phyloP scores from a whole-genome alignment of 2,888 invertebrate species.

The Ennomos erosarius region DNA sequence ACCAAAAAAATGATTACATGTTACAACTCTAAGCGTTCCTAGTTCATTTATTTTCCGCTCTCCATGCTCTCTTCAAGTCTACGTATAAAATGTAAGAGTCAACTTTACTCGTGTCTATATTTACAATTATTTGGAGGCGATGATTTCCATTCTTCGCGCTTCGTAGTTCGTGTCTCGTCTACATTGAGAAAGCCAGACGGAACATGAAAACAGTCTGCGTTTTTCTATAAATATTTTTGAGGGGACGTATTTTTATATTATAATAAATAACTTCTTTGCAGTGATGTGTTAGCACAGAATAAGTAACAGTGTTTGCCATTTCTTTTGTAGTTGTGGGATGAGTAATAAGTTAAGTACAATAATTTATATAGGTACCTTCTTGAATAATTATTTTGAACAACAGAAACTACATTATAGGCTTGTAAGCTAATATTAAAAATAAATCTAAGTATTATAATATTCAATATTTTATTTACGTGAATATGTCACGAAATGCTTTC shows the following conservation, averaged over 20 bases:
- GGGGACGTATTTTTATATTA: conserved; percentile 11
- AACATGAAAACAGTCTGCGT: conserved; percentile 34
- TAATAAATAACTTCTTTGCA: conserved; percentile 8
- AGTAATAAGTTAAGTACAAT: no score
- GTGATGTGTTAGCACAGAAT: neutral
- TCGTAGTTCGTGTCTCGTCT: conserved; percentile 50
- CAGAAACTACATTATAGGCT: no score
- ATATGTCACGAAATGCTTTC: neutral
- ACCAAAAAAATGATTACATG: neutral
- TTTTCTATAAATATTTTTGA: conserved; percentile 33
- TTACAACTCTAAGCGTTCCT: conserved; percentile 3
- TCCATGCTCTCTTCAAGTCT: conserved; percentile 4
- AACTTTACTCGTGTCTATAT: conserved; percentile 52
- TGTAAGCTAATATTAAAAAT: no score
- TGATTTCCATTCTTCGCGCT: conserved; percentile 67
- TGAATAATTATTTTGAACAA: no score
- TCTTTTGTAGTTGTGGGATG: no score
- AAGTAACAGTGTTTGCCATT: no score
- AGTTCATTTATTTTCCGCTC: conserved; percentile 4
- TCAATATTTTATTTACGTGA: no score
- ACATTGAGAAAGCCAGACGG: conserved; percentile 58
- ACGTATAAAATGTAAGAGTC: conserved; percentile 23
- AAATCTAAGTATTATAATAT: no score
- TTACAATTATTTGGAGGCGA: conserved; percentile 57
- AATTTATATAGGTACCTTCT: no score